Percentiles rank a stretch among this genome's conserved stretches.
These are phyloP conservation scores for Brachionus asplanchnoidis DNA, from an alignment of 1,140 invertebrate genomes.

Conservation along the genomic window DNA sequence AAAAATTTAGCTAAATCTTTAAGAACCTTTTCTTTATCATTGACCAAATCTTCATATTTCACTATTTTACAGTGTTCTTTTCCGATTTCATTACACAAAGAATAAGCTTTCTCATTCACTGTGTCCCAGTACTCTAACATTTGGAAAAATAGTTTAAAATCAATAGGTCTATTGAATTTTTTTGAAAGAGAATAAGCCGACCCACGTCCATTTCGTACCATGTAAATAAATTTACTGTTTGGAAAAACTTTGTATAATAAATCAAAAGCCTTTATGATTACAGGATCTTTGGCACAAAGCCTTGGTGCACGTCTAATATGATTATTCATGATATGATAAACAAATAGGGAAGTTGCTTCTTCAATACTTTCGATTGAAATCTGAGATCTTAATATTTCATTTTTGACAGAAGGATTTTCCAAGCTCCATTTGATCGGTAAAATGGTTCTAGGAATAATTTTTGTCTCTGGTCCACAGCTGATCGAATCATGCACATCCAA, in stretches of 20 bases:
- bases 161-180: constrained; percentile 96
- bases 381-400: constrained; percentile 70
- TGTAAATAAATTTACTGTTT: constrained; percentile 87
- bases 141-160: constrained; percentile 82
- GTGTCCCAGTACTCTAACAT: constrained; percentile 92
- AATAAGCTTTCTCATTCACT: constrained; percentile 86
- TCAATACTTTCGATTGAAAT: constrained; percentile 78
- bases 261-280: too few relatives aligned
- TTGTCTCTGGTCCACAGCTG: constrained; percentile 92
- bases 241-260: constrained; percentile 59
- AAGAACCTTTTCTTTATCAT: too few relatives aligned
- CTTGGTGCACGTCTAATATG: too few relatives aligned
- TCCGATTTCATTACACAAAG: constrained; percentile 81
- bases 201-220: constrained; percentile 93
- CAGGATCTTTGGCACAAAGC: too few relatives aligned
- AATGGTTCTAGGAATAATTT: constrained; percentile 83
- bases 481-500: constrained; percentile 96
- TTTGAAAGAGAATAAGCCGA: constrained; percentile 89
- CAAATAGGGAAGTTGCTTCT: too few relatives aligned
- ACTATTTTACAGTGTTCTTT: constrained; percentile 75
- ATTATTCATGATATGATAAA: too few relatives aligned
- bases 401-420: constrained; percentile 79
- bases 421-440: constrained; percentile 83
- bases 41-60: constrained; percentile 90
- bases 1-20: too few relatives aligned